Percentiles rank a stretch among this genome's conserved stretches.
Conservation (phyloP, 2,888 invertebrate species). For the Ormyrus nitidulus region DNA sequence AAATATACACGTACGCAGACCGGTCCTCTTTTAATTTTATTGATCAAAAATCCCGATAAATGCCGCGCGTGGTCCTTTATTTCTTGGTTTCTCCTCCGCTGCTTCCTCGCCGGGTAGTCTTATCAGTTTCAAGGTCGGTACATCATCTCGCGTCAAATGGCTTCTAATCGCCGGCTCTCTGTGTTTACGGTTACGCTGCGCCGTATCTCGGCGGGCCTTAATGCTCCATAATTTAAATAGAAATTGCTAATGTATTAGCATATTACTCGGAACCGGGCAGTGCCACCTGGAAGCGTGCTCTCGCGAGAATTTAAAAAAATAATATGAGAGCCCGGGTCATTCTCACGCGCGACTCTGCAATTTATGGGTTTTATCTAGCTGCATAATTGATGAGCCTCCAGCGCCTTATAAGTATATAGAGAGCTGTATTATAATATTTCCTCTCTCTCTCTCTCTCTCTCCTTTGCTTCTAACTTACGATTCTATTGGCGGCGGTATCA, state of each 20-base stretch:
- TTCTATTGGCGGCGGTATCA: conserved; percentile 31
- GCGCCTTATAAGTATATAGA: conserved; percentile 26
- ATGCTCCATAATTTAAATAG: conserved; percentile 52
- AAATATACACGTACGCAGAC: conserved; percentile 14
- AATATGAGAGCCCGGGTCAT: conserved; percentile 52
- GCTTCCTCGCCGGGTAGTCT: background rate
- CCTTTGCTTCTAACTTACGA: conserved; percentile 23
- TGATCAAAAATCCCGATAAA: conserved; percentile 62
- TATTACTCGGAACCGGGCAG: conserved; percentile 52
- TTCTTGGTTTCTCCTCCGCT: background rate
- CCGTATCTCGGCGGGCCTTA: conserved; percentile 33
- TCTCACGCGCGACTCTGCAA: conserved; percentile 48
- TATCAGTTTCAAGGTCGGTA: conserved; percentile 46
- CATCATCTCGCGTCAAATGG: conserved; percentile 51
- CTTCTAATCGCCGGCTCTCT: conserved; percentile 34
- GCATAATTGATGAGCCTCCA: conserved; percentile 55
- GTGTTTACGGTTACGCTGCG: conserved; percentile 34
- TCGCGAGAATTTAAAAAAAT: conserved; percentile 52
- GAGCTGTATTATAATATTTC: conserved; percentile 1
- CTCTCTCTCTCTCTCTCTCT: background rate
- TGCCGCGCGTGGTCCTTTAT: conserved; percentile 31
- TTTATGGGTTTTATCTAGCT: conserved; percentile 57
- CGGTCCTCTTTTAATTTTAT: conserved; percentile 64
- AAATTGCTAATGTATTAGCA: conserved; percentile 56
- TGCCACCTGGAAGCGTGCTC: conserved; percentile 32